A percentile compares a stretch with the other conserved stretches of the same genome.
These are phyloP conservation scores for Eulimnadia texana DNA, from an alignment of 1,140 invertebrate species.

Conservation along the genomic window DNA sequence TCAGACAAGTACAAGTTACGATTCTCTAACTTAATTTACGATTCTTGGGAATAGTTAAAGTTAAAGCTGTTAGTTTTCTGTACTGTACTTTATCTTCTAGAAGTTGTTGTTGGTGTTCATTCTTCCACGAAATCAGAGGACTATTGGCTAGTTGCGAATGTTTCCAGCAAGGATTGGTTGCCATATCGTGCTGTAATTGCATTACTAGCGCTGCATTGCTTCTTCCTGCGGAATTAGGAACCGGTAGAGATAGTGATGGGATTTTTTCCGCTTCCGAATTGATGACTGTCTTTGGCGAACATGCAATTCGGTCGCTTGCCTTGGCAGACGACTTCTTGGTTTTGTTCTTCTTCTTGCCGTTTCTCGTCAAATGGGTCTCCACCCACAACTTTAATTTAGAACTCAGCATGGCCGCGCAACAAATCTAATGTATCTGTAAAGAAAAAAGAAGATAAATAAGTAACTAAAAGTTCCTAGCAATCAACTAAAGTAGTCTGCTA, in stretches of 20 bases:
- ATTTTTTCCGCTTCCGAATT: neutral
- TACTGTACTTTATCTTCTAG: neutral
- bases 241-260: neutral
- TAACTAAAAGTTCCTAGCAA: neutral
- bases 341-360: neutral
- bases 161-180: neutral
- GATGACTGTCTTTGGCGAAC: neutral
- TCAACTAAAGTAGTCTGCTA: too few relatives aligned
- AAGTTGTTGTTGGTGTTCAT: neutral
- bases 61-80: neutral
- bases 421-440: neutral
- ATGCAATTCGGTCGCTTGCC: neutral
- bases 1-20: too few relatives aligned
- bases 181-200: conserved; percentile 1
- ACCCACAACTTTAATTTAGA: conserved; percentile 6
- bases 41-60: too few relatives aligned
- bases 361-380: conserved; percentile 5
- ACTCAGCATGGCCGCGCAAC: neutral
- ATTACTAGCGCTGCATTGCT: conserved; percentile 6
- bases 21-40: too few relatives aligned
- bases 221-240: neutral
- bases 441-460: neutral
- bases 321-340: neutral
- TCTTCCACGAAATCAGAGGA: neutral
- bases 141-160: neutral